Base-by-base conservation (phyloP, 2,797 vertebrate species). In the Knipowitschia caucasica region DNA sequence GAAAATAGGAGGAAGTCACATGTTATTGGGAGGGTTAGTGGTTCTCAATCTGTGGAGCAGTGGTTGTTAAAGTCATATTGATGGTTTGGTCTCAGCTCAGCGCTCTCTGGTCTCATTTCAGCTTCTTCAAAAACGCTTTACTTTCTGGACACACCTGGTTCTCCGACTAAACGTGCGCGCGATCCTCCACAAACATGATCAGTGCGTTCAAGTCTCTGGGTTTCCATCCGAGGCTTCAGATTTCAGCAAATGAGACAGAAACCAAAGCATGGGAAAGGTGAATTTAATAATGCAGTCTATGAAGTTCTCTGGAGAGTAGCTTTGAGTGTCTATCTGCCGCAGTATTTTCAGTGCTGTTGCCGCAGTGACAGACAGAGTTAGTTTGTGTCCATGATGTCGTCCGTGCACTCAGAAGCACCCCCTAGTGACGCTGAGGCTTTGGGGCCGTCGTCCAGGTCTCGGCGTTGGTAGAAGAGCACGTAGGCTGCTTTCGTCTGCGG, bases 401-500 rank as follows among this genome's bases (percentile, higher is more conserved):
- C 91, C 7, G 55, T 68, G 7, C 73, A 59, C 31, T 91, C 88
- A 0, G 83, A 66, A 31, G 85, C 89, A 65, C 87, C 89, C 36
- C 90, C 87, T 42, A 88, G 64, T 0, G 89, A 87, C 33, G 86
- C 86, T 1, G 89, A 89, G 24, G 91, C 74, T 77, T 88, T 89
- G 47, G 83, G 64, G 15, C 84, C 63, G 33, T 59, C 55, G 17
- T 89, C 88, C 53, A 81, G 79, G 0, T 90, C 91, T 80, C 89
- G 80, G 54, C 91, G 91, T 72, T 98, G 94, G 81, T 98, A 98
- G 69, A 98, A 98, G 44, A 98, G 89, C 86, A 98, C 94, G 0
- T 98, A 98, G 0, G 95, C 95, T 2, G 95, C 95, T 85, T 98
- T 98, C 36, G 95, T 96, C 95, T 98, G 87, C 21, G 66, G 26